Evolutionary conservation across 1,140 invertebrate species (phyloP).

Genomic region (Hyphantria cunea): DNA sequence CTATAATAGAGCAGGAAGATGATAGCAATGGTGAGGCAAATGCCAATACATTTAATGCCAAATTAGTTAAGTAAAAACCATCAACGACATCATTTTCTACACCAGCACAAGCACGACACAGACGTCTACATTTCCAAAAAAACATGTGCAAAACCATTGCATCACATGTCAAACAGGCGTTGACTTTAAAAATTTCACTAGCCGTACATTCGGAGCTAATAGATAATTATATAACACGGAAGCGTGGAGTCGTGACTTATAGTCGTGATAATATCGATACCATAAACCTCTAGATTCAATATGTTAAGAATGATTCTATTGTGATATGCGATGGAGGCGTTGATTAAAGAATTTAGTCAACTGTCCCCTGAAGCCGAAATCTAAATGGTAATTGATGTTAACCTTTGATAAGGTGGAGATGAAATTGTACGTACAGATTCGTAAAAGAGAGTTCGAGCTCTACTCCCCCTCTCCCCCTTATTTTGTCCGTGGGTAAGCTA

Average conservation of each 20-base stretch:
- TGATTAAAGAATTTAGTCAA: neutral
- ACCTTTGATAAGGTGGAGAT: neutral
- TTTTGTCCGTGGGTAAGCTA: no score
- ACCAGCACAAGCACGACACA: no score
- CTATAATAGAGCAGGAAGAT: no score
- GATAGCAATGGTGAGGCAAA: no score
- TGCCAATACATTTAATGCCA: neutral
- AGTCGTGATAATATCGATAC: slow-evolving; percentile 8
- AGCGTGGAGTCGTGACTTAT: slow-evolving; percentile 5
- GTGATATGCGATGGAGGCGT: neutral
- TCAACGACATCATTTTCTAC: neutral
- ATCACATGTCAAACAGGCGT: neutral
- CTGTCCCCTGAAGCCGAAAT: neutral
- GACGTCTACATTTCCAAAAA: neutral
- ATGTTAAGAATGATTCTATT: neutral
- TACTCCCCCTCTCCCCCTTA: no score
- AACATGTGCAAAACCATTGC: slow-evolving; percentile 2
- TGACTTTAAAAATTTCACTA: slow-evolving; percentile 17
- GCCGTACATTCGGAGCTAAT: slow-evolving; percentile 10
- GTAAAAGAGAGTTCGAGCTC: no score
- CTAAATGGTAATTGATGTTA: slow-evolving; percentile 1
- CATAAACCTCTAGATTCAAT: neutral
- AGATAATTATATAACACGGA: slow-evolving; percentile 12
- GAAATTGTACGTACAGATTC: no score
- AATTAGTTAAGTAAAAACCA: neutral